phyloP scores from a whole-genome alignment of 1,140 invertebrate genomes.

The Drosophila lacteicornis region DNA sequence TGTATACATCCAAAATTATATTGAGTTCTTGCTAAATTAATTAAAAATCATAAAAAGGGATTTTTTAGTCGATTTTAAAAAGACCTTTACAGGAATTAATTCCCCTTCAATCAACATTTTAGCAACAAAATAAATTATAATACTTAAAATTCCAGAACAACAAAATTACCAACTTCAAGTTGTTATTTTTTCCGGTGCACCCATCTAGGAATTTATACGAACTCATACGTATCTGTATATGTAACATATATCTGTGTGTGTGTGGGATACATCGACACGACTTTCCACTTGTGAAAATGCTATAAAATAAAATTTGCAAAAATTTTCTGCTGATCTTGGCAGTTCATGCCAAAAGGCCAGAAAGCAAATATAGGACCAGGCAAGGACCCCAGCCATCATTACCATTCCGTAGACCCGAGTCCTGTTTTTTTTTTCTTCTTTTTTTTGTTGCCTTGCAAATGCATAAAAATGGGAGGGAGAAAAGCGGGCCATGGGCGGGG shows the following conservation, averaged over 20 bases:
- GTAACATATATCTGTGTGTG: background rate
- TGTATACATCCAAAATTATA: background rate
- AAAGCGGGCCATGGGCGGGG: conserved; percentile 2
- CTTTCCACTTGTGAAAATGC: conserved; percentile 82
- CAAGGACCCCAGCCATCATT: conserved; percentile 11
- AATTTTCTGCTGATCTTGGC: conserved; percentile 81
- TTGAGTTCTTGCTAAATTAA: no score
- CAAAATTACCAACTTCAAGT: no score
- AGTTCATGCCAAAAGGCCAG: conserved; percentile 65
- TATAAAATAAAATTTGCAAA: conserved; percentile 83
- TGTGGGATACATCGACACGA: conserved; percentile 55
- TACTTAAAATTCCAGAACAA: no score
- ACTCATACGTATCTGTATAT: background rate
- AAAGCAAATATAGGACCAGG: conserved; percentile 66
- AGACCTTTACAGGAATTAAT: no score
- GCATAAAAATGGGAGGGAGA: conserved; percentile 59
- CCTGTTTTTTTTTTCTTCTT: background rate
- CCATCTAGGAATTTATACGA: conserved; percentile 9
- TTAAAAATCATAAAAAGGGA: no score
- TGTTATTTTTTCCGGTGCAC: conserved; percentile 2
- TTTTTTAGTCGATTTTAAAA: no score
- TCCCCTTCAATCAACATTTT: background rate
- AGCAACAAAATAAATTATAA: background rate
- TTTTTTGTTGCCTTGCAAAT: conserved; percentile 30
- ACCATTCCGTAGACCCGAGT: background rate